Evolutionary conservation across 2,888 invertebrate genomes (phyloP), one percentile per base, ranked within the genome.

Genomic region (Torymus auratus): DNA sequence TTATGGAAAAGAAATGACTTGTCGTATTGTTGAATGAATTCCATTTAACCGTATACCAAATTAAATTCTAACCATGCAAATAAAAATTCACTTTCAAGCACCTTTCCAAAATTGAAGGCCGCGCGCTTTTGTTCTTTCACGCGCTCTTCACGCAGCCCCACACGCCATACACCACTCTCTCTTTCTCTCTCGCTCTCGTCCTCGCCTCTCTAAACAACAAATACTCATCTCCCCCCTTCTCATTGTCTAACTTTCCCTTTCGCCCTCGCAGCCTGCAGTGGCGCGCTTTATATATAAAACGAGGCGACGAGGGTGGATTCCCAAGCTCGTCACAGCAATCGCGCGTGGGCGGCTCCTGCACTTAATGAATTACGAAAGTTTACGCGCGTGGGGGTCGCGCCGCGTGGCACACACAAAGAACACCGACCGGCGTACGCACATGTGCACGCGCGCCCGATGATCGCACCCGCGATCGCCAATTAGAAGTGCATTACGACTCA

Each of bases 291-390:
- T 41, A 41, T 41, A 41, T 41, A 41, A 41, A 41, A 41, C 41
- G 41, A 41, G 41, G 5, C 7, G 41, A 41, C 41, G 41, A 41
- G 61, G 71, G 70, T 77, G 64, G 50, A 77, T 77, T 17, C 28
- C 13, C 61, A 15, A 71, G 23, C 71, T 62, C 20, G 61, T 70
- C 53, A n/a, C 14, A 14, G 41, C 20, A 15, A 62, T 67, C 53
- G 62, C 55, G 64, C 60, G 2, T 41, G 15, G 64, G 12, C 23
- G 17, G 17, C 72, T 28, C 17, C 65, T 5, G 55, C 64, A 77
- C 60, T 72, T 83, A 83, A 86, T 86, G 84, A 86, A 85, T 84
- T 81, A 84, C 82, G 68, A 84, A 86, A 86, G 83, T 86, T 85
- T 80, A 76, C 75, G 83, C 75, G 3, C 7, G 5, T 41, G 7